phyloP scores from a whole-genome alignment of 2,113 vertebrate genomes.

The Gorilla gorilla region DNA sequence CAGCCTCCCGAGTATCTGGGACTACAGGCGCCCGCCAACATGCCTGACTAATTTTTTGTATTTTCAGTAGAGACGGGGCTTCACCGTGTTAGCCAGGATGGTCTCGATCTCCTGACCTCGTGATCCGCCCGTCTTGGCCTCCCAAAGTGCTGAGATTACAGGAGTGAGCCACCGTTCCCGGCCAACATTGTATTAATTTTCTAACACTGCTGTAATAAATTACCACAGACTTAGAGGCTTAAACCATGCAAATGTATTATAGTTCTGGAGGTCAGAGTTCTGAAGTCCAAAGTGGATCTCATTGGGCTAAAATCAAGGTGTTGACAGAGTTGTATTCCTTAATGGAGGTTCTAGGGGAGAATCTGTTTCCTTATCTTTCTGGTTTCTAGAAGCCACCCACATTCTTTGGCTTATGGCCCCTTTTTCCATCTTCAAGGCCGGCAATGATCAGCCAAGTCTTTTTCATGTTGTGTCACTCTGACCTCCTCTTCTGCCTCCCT shows the following conservation, averaged over 20 bases:
- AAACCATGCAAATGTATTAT: background rate
- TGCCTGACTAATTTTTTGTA: no score
- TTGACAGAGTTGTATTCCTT: background rate
- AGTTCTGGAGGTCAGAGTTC: background rate
- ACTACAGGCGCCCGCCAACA: no score
- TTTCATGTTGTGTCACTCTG: background rate
- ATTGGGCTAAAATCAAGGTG: slow-evolving; percentile 9
- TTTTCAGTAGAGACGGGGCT: no score
- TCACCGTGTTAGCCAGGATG: no score
- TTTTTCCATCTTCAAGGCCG: background rate
- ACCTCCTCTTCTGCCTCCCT: background rate
- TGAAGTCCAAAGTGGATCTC: background rate
- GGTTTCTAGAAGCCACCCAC: background rate
- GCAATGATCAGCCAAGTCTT: background rate
- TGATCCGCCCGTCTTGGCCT: no score
- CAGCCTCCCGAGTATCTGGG: no score
- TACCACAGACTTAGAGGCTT: background rate
- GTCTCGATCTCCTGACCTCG: no score
- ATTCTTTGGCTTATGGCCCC: background rate
- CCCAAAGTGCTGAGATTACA: no score
- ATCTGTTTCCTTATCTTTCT: background rate
- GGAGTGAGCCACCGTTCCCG: no score
- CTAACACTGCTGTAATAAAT: background rate
- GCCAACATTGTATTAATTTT: background rate
- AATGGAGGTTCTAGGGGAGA: background rate